phyloP scores from a whole-genome alignment of 2,888 invertebrate species.

The Eustalomyia histrio region DNA sequence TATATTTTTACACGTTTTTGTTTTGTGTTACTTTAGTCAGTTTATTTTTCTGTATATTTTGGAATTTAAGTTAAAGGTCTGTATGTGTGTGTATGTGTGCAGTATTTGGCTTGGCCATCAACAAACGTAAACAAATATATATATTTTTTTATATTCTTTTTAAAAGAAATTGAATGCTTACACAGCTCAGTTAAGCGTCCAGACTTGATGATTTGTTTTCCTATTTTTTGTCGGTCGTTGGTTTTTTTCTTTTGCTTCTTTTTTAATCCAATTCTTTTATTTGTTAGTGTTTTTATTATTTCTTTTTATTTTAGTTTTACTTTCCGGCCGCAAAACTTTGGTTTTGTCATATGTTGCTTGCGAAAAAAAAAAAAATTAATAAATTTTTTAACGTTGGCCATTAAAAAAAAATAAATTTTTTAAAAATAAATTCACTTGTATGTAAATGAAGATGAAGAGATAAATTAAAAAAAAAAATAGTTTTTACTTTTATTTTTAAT shows the following conservation, averaged over 20 bases:
- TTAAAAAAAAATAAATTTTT: too few relatives aligned
- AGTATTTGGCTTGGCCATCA: slow-evolving; percentile 27
- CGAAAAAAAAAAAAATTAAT: background rate
- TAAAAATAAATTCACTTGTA: too few relatives aligned
- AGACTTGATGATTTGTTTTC: slow-evolving; percentile 55
- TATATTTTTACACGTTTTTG: slow-evolving; percentile 40
- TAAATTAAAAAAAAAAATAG: too few relatives aligned
- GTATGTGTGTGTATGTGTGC: slow-evolving; percentile 32
- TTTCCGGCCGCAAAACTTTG: slow-evolving; percentile 36
- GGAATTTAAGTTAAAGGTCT: slow-evolving; percentile 33
- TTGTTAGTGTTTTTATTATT: slow-evolving; percentile 2
- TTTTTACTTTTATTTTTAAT: too few relatives aligned
- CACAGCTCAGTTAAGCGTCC: slow-evolving; percentile 60
- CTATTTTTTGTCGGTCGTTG: background rate
- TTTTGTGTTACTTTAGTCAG: background rate
- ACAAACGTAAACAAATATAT: slow-evolving; percentile 48
- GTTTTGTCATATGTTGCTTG: slow-evolving; percentile 22
- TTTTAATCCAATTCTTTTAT: background rate
- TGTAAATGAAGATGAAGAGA: too few relatives aligned
- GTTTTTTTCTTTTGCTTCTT: slow-evolving; percentile 13
- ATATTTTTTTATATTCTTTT: slow-evolving; percentile 13
- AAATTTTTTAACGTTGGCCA: too few relatives aligned
- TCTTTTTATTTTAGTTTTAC: slow-evolving; percentile 31
- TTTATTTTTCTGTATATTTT: slow-evolving; percentile 2
- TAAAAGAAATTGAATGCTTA: slow-evolving; percentile 60